phyloP scores from a whole-genome alignment of 1,140 invertebrate genomes.

The Lamellibrachia luymesi region DNA sequence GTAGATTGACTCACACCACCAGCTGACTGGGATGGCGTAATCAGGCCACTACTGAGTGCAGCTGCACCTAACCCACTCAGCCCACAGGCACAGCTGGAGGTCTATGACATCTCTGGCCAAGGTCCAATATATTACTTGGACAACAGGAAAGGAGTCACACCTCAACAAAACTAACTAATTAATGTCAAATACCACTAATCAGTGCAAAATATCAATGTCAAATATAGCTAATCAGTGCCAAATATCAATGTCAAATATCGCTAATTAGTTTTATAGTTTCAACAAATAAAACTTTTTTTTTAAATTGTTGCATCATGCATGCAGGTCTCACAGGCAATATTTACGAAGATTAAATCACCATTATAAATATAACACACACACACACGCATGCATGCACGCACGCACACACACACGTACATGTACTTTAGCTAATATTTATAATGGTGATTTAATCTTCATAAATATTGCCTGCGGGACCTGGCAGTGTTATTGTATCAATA shows the following conservation, averaged over 20 bases:
- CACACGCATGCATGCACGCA: too few species aligned
- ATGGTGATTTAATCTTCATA: too few species aligned
- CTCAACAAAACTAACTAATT: not conserved
- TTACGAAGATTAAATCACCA: too few species aligned
- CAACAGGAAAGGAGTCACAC: not conserved
- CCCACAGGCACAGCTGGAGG: not conserved
- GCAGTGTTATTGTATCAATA: not conserved
- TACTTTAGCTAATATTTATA: too few species aligned
- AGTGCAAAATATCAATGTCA: not conserved
- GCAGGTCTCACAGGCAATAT: too few species aligned
- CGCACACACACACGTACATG: too few species aligned
- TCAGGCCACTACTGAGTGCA: not conserved
- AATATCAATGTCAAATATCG: not conserved
- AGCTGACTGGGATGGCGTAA: not conserved
- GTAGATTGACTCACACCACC: not conserved
- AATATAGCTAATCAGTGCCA: not conserved
- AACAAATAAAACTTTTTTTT: too few species aligned
- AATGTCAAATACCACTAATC: not conserved
- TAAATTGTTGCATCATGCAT: too few species aligned
- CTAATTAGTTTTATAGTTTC: too few species aligned
- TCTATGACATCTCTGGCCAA: not conserved
- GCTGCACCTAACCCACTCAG: not conserved
- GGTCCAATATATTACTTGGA: not conserved
- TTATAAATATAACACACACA: too few species aligned
- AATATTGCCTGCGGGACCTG: too few species aligned